These are phyloP conservation scores for Enhydra lutris DNA, from an alignment of 2,113 vertebrate genomes.

Conservation along the genomic window DNA sequence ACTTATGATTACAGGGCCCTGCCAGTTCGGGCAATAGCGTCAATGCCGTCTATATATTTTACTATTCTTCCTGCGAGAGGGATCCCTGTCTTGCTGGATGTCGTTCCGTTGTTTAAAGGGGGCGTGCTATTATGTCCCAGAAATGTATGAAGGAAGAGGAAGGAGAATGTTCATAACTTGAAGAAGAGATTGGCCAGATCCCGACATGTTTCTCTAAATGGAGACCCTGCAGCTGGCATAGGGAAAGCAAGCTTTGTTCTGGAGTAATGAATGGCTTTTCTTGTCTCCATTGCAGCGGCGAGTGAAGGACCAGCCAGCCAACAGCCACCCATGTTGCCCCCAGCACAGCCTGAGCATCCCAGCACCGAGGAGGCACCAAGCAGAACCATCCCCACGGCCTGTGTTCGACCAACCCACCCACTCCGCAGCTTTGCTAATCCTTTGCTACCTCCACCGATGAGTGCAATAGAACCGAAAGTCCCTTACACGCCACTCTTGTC, in stretches of 20 bases:
- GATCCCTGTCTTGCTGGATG: background rate
- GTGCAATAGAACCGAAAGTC: conserved; percentile 93
- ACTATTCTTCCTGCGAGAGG: background rate
- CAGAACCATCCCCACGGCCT: conserved; percentile 93
- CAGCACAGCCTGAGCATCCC: conserved; percentile 83
- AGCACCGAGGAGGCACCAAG: conserved; percentile 83
- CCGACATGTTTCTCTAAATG: background rate
- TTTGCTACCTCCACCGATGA: conserved; percentile 92
- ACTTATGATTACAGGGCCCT: conserved; percentile 28
- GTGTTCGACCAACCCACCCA: conserved; percentile 92
- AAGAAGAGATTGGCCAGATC: background rate
- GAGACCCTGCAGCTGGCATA: background rate
- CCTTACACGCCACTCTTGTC: conserved; percentile 89
- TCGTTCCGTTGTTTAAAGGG: background rate
- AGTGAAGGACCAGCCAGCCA: conserved; percentile 79
- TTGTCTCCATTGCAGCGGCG: conserved; percentile 73
- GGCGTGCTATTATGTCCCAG: background rate
- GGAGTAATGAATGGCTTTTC: background rate
- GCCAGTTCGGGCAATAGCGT: conserved; percentile 8
- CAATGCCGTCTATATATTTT: background rate
- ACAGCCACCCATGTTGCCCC: conserved; percentile 83
- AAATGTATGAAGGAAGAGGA: background rate
- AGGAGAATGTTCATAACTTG: background rate
- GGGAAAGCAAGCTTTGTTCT: background rate
- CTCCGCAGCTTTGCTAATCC: conserved; percentile 95